Conservation (phyloP, 37 sponge, comb jelly and placozoan genomes). For the Aphrocallistes beatrix region DNA sequence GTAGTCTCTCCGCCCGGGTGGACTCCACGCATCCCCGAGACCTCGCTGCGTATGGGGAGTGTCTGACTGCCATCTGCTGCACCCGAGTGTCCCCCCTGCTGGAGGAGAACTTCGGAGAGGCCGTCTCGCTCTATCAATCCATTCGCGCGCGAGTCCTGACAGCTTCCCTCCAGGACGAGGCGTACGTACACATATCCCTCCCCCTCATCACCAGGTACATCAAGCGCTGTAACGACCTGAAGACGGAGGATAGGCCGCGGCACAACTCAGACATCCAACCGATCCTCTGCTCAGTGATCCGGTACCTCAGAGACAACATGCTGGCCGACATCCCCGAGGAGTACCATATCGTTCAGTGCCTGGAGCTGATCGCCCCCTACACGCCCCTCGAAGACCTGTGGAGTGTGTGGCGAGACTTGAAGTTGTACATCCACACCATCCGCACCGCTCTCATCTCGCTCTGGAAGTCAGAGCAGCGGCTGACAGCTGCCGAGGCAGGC, state of each 20-base stretch:
- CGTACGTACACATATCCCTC: neutral
- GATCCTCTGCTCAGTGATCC: neutral
- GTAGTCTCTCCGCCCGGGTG: neutral
- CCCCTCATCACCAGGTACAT: neutral
- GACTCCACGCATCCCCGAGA: neutral
- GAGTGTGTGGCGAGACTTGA: neutral
- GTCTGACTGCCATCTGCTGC: neutral
- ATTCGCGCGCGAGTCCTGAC: neutral
- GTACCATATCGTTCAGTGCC: neutral
- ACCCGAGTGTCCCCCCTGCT: neutral
- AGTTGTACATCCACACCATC: neutral
- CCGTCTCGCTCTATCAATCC: neutral
- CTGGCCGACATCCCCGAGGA: neutral
- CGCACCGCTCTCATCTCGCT: neutral
- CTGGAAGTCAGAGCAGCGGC: neutral
- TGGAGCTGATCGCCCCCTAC: neutral
- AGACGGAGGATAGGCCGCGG: neutral
- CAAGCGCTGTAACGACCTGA: neutral
- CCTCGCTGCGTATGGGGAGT: neutral
- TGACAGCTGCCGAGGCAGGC: neutral
- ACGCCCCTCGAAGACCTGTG: neutral
- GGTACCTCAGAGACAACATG: neutral
- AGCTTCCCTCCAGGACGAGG: neutral
- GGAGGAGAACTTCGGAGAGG: neutral
- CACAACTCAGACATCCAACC: neutral